Percentiles rank a stretch among this genome's conserved stretches.
phyloP scores from a whole-genome alignment of 2,113 vertebrate genomes.

The Chaetops frenatus region DNA sequence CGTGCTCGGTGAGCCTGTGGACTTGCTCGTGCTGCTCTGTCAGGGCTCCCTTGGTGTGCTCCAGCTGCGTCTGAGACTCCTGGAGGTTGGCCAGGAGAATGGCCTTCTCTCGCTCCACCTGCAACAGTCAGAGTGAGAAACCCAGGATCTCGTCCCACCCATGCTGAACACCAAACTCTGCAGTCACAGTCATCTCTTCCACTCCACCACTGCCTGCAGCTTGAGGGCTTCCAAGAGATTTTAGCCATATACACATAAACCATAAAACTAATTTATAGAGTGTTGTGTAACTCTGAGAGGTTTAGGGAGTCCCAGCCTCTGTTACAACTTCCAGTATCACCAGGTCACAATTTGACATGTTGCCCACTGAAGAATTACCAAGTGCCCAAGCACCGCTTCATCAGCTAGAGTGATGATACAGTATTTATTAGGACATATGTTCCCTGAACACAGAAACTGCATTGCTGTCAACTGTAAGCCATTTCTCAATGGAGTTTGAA shows the following conservation, averaged over 20 bases:
- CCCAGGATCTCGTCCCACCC: not conserved
- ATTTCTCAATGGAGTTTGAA: not conserved
- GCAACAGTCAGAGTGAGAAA: constrained; percentile 20
- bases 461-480: not conserved
- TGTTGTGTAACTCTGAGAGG: rapidly evolving
- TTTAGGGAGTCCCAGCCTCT: not conserved
- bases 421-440: not conserved
- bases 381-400: not conserved
- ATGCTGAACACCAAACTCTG: not conserved
- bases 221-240: not conserved
- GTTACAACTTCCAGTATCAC: not conserved
- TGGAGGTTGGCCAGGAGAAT: constrained; percentile 88
- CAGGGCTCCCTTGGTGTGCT: constrained; percentile 93
- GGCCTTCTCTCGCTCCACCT: constrained; percentile 95
- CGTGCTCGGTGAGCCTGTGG: constrained; percentile 85
- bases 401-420: not conserved
- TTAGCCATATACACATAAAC: not conserved
- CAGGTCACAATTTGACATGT: not conserved
- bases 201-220: not conserved
- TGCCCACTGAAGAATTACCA: not conserved
- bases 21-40: constrained; percentile 87
- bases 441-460: not conserved
- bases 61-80: constrained; percentile 92
- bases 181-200: not conserved
- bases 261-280: not conserved